Evolutionary conservation across 2,113 vertebrate genomes (phyloP).

Genomic region (Myiozetetes cayanensis): DNA sequence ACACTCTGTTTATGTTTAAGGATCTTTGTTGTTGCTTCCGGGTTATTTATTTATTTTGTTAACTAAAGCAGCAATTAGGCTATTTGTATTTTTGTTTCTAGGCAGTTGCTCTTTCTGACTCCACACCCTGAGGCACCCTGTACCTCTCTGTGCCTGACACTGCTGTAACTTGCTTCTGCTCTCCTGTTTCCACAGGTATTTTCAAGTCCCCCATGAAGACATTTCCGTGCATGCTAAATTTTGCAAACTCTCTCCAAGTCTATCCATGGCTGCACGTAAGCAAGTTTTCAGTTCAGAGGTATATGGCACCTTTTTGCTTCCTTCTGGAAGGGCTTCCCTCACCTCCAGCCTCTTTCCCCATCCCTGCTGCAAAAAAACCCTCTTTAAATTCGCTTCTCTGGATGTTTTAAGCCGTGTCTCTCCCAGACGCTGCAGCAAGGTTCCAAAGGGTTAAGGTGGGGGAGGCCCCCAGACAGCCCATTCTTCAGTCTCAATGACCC

Average conservation of each 20-base stretch:
- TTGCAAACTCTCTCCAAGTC: background rate
- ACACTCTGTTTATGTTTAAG: background rate
- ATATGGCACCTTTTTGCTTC: background rate
- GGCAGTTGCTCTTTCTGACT: background rate
- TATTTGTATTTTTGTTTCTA: background rate
- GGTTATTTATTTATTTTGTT: background rate
- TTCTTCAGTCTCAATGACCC: constrained; percentile 51
- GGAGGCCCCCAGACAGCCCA: constrained; percentile 12
- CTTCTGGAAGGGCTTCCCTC: background rate
- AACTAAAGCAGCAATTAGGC: background rate
- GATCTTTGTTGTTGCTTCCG: background rate
- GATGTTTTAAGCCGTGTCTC: background rate
- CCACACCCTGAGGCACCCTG: background rate
- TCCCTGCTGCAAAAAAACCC: background rate
- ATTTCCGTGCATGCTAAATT: background rate
- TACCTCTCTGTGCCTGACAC: background rate
- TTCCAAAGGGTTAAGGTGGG: constrained; percentile 39
- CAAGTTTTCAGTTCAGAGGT: background rate
- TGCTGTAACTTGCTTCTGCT: background rate
- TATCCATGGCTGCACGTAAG: rapidly evolving
- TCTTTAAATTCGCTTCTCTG: background rate
- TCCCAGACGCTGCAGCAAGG: background rate
- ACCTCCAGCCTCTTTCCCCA: background rate
- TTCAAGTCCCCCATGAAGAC: background rate
- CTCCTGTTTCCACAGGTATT: background rate